Evolutionary conservation across 2,797 vertebrate genomes (phyloP).

Genomic region (Alcedo atthis): DNA sequence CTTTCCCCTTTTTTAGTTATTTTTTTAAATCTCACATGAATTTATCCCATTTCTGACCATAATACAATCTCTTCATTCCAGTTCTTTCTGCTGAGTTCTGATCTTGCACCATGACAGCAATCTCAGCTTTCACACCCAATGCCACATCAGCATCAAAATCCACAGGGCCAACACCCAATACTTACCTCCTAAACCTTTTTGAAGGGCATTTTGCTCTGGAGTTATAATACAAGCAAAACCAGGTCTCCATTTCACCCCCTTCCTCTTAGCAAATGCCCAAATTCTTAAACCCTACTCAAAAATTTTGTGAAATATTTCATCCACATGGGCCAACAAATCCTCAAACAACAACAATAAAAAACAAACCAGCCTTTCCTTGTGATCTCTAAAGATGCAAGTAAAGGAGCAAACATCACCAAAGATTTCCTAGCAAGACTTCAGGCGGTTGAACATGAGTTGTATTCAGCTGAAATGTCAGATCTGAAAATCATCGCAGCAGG

Average conservation of each 20-base stretch:
- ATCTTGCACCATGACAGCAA: fast-evolving
- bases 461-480: conserved; percentile 50
- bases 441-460: conserved; percentile 1
- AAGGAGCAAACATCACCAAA: background rate
- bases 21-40: background rate
- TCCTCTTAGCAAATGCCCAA: background rate
- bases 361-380: background rate
- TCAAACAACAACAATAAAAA: background rate
- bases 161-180: background rate
- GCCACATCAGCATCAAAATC: background rate
- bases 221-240: background rate
- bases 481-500: conserved; percentile 43
- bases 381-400: background rate
- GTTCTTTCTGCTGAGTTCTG: background rate
- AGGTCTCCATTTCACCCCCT: background rate
- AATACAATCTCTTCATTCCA: background rate
- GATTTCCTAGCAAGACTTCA: conserved; percentile 22
- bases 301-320: background rate
- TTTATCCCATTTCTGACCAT: fast-evolving
- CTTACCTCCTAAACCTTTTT: background rate
- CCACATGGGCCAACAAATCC: background rate
- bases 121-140: background rate
- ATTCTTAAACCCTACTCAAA: background rate
- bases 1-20: background rate
- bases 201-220: background rate